phyloP scores from a whole-genome alignment of 2,888 invertebrate species.

The Conistra vaccinii region DNA sequence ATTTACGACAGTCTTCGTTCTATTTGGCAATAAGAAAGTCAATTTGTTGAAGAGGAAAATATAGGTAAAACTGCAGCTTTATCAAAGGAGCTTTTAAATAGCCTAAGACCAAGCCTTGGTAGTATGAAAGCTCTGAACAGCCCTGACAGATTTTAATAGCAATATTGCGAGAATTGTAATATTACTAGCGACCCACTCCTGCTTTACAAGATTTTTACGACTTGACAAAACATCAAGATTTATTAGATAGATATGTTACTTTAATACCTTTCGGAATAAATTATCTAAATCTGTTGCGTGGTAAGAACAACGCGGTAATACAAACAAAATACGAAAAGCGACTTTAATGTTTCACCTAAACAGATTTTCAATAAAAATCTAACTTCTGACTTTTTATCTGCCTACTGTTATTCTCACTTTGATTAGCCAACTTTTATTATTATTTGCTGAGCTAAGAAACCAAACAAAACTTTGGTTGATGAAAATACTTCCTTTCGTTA shows the following conservation, averaged over 20 bases:
- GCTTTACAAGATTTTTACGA: no score
- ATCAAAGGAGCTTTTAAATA: not conserved
- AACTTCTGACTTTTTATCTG: not conserved
- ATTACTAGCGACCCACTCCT: no score
- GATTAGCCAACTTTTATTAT: not conserved
- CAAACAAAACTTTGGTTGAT: not conserved
- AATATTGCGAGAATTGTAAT: not conserved
- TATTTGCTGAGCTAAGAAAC: not conserved
- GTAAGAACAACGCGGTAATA: no score
- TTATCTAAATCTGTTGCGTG: no score
- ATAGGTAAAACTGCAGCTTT: not conserved
- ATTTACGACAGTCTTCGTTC: constrained; percentile 12
- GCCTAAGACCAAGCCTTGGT: not conserved
- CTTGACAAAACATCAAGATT: no score
- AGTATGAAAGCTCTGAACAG: no score
- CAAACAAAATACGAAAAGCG: no score
- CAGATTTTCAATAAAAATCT: not conserved
- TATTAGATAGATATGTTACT: no score
- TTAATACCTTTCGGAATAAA: no score
- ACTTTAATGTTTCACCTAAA: not conserved
- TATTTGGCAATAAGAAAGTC: constrained; percentile 9
- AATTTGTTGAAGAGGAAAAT: constrained; percentile 4
- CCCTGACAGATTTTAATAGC: not conserved
- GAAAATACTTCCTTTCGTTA: not conserved
- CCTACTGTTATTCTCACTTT: not conserved